Evolutionary conservation across 2,888 invertebrate genomes (phyloP).

Genomic region (Chloroclystis v-ata): DNA sequence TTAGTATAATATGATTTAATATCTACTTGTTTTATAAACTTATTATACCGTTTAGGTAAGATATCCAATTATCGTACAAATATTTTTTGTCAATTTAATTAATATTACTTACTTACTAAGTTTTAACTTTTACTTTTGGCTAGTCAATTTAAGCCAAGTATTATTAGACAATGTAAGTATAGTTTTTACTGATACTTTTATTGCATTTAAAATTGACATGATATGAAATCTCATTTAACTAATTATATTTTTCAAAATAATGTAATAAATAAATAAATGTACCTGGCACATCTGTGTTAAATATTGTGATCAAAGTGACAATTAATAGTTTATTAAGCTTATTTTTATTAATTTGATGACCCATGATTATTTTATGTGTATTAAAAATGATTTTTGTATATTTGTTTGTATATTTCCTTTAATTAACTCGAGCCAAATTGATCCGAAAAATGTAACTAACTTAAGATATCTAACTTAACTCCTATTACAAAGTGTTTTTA

Average conservation of each 20-base stretch:
- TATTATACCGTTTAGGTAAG: no score
- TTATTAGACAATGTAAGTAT: no score
- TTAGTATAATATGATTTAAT: no score
- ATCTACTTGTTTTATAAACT: no score
- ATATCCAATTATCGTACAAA: no score
- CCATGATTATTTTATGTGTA: constrained; percentile 29
- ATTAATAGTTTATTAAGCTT: constrained; percentile 33
- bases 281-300: constrained; percentile 36
- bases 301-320: constrained; percentile 43
- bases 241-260: neutral
- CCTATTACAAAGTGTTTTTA: no score
- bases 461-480: no score
- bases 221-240: neutral
- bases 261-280: constrained; percentile 16
- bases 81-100: no score
- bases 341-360: constrained; percentile 29
- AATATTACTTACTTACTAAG: no score
- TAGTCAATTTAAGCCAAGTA: no score
- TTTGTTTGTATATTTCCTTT: constrained; percentile 7
- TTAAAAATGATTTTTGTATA: constrained; percentile 35
- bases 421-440: neutral
- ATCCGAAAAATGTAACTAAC: no score
- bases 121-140: no score
- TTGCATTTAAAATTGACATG: neutral
- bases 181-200: neutral